Percentiles rank a stretch among this genome's conserved stretches.
Evolutionary conservation across 23 tunicate species (phyloP).

Genomic region (Diplosoma virens): DNA sequence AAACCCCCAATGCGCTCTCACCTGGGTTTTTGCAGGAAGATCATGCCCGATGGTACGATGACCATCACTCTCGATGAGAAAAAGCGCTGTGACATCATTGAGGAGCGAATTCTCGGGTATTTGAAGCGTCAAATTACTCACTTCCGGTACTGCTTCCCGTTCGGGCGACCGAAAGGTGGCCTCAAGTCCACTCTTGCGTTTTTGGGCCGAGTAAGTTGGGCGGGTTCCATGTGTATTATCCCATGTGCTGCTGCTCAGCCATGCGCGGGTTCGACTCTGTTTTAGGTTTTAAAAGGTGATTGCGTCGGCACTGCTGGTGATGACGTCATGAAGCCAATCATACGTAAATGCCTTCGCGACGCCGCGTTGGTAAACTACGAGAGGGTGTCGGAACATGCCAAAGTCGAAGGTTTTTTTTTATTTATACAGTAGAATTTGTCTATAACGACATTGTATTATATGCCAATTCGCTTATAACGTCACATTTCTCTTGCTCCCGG

Average conservation of each 20-base stretch:
- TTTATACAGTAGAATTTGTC: too few relatives aligned
- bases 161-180: conserved; percentile 98
- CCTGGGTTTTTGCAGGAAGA: not conserved
- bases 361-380: conserved; percentile 97
- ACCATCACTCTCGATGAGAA: conserved; percentile 91
- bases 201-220: conserved; percentile 74
- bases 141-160: conserved; percentile 96
- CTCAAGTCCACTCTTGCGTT: conserved; percentile 85
- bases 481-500: too few relatives aligned
- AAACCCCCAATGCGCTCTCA: not conserved
- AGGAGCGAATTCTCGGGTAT: conserved; percentile 51
- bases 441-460: too few relatives aligned
- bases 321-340: conserved; percentile 21
- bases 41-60: conserved; percentile 81
- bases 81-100: conserved; percentile 72
- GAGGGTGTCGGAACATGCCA: conserved; percentile 88
- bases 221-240: too few relatives aligned
- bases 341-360: conserved; percentile 62
- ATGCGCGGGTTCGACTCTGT: too few relatives aligned
- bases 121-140: conserved; percentile 87
- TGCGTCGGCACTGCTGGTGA: conserved; percentile 25
- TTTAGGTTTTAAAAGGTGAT: conserved; percentile 19
- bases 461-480: too few relatives aligned
- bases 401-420: conserved; percentile 98
- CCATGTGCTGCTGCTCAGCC: too few relatives aligned